Evolutionary conservation across 2,888 invertebrate species (phyloP), one percentile per base, ranked within the genome.

Genomic region (Andrena dorsata): DNA sequence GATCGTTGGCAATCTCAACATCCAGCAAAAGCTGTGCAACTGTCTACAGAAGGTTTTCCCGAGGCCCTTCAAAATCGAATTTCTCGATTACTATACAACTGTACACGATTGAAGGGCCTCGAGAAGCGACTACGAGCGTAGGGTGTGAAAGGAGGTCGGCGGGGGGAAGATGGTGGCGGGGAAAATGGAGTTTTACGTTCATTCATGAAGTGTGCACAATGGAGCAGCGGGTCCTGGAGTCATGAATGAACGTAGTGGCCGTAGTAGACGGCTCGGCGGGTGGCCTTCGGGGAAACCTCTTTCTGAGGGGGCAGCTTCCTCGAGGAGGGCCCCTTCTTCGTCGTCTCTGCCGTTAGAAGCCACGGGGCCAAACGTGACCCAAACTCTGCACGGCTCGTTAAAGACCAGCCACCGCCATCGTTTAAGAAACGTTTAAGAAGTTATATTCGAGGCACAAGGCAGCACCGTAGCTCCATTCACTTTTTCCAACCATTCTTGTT

Each of bases 181-280:
- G 65, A 74, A 78, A 76, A 82, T 78, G 81, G 82, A 82, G 78
- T 84, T 82, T 83, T 86, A 91, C 88, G 87, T 92, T 92, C 92
- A 92, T 92, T 92, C 91, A 92, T 89, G 76, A 90, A 88, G 60
- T 76, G 65, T 49, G 32, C 53, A 86, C 82, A 85, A 87, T 85
- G 79, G 73, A 64, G 51, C 89, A 88, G 86, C 89, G 86, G 90
- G 89, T 83, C 81, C 83, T 58, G 82, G 72, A 87, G 74, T 79
- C 84, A 87, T 92, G 89, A 93, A 93, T 93, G 93, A 92, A 92
- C 92, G 92, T 93, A 92, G 92, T 92, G 41, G 82, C 81, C 76
- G 86, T 84, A 83, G 82, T 81, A 84, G 82, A 51, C 56, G 78
- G 70, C 72, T 6, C 87, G 51, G 65, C 80, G 85, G 82, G 83